phyloP scores from a whole-genome alignment of 2,797 vertebrate genomes.

The Coccyzus lansbergi region DNA sequence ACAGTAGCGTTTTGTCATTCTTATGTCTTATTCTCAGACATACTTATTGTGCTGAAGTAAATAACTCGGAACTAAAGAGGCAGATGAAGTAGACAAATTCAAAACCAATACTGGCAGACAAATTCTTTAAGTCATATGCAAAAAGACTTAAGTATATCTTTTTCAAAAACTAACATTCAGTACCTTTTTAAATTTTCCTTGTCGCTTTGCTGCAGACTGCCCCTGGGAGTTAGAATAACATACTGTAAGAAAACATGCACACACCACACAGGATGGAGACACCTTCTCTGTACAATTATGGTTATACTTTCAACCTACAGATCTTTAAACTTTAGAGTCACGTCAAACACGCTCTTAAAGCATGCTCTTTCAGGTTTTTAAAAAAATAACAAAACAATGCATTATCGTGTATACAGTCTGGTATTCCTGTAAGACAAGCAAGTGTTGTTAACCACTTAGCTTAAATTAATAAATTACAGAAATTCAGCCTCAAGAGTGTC shows the following conservation, averaged over 20 bases:
- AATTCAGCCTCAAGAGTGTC: slow-evolving; percentile 14
- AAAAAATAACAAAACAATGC: slow-evolving; percentile 36
- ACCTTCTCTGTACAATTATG: slow-evolving; percentile 66
- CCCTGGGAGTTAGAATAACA: slow-evolving; percentile 99
- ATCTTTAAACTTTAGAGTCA: slow-evolving; percentile 27
- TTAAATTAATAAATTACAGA: slow-evolving; percentile 32
- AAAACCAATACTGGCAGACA: slow-evolving; percentile 71
- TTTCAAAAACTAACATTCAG: slow-evolving; percentile 90
- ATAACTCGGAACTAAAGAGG: slow-evolving; percentile 44
- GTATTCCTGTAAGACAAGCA: slow-evolving; percentile 46
- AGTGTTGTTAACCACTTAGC: slow-evolving; percentile 63
- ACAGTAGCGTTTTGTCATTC: not conserved
- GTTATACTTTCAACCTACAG: slow-evolving; percentile 42
- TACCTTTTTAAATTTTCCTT: slow-evolving; percentile 99
- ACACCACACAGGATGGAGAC: slow-evolving; percentile 85
- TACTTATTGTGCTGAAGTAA: slow-evolving; percentile 39
- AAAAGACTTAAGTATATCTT: slow-evolving; percentile 77
- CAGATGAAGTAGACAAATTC: slow-evolving; percentile 51
- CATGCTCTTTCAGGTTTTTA: slow-evolving; percentile 42
- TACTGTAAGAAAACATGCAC: slow-evolving; percentile 94
- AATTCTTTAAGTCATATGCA: slow-evolving; percentile 73
- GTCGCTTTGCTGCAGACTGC: slow-evolving; percentile 99
- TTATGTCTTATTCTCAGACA: no score
- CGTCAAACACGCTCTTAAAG: slow-evolving; percentile 64
- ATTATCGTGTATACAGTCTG: not conserved